Evolutionary conservation across 2,113 vertebrate species (phyloP).

Genomic region (Channa argus): DNA sequence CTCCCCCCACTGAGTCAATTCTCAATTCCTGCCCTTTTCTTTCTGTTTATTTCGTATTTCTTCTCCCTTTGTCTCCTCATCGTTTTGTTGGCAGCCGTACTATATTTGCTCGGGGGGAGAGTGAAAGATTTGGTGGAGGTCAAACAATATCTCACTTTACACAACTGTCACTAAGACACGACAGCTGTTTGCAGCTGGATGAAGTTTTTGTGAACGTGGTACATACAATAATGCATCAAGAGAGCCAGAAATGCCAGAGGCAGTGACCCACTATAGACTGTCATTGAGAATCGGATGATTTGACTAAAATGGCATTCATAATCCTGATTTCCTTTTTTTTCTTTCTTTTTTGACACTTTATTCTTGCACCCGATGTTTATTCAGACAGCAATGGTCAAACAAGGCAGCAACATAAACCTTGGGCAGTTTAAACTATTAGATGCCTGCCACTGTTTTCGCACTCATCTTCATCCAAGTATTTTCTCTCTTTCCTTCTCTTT

Average conservation of each 20-base stretch:
- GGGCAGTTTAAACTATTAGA: background rate
- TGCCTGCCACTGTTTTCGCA: background rate
- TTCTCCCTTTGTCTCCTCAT: conserved; percentile 7
- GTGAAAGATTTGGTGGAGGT: background rate
- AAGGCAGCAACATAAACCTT: background rate
- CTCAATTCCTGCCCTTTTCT: background rate
- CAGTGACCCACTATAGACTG: background rate
- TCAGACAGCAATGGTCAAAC: too few species aligned
- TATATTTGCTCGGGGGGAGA: conserved; percentile 3
- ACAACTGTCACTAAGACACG: background rate
- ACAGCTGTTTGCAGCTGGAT: background rate
- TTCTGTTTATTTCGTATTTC: background rate
- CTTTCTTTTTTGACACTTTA: too few species aligned
- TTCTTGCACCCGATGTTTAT: too few species aligned
- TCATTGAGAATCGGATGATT: too few species aligned
- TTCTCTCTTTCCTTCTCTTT: background rate
- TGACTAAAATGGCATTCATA: background rate
- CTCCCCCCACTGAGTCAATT: background rate
- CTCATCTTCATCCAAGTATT: background rate
- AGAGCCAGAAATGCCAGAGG: background rate
- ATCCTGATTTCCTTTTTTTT: too few species aligned
- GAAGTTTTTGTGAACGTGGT: background rate
- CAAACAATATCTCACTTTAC: background rate
- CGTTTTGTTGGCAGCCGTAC: background rate
- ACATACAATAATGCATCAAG: background rate